These are phyloP conservation scores for Lordiphosa clarofinis DNA, from an alignment of 1,140 invertebrate species.

Conservation along the genomic window DNA sequence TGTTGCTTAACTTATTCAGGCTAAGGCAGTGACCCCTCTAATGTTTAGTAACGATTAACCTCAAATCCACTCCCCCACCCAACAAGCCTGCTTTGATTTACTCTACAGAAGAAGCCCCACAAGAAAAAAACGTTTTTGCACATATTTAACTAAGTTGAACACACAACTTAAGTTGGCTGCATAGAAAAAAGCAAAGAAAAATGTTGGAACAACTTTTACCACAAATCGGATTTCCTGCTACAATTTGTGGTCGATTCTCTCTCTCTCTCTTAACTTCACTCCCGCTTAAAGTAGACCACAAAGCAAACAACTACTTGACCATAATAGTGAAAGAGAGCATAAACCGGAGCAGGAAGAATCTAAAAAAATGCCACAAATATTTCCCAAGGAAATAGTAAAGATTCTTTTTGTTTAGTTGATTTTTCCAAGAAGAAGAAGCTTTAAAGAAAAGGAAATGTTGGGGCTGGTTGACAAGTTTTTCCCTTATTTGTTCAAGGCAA, in stretches of 20 bases:
- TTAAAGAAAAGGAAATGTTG: slow-evolving; percentile 38
- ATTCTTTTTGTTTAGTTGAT: slow-evolving; percentile 41
- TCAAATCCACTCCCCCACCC: not conserved
- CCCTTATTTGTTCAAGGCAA: slow-evolving; percentile 58
- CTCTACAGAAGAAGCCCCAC: slow-evolving; percentile 6
- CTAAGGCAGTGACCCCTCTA: slow-evolving; percentile 3
- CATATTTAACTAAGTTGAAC: slow-evolving; percentile 3
- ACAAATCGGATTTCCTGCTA: slow-evolving; percentile 58
- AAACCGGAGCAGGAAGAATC: slow-evolving; percentile 45
- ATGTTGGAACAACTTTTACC: slow-evolving; percentile 51
- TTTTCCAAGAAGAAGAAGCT: slow-evolving; percentile 51
- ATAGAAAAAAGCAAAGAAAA: slow-evolving; percentile 2
- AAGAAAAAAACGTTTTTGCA: slow-evolving; percentile 6
- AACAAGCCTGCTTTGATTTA: slow-evolving; percentile 1
- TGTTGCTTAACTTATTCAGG: slow-evolving; percentile 15
- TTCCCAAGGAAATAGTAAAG: slow-evolving; percentile 73
- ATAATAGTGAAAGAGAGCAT: slow-evolving; percentile 22
- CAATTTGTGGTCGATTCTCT: slow-evolving; percentile 37
- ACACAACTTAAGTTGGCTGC: not conserved
- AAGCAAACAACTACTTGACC: slow-evolving; percentile 9
- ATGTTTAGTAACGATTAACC: not conserved
- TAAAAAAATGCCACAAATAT: slow-evolving; percentile 63
- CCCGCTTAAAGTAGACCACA: slow-evolving; percentile 40
- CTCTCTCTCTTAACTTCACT: slow-evolving; percentile 2
- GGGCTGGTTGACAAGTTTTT: slow-evolving; percentile 52